Percentiles rank a stretch among this genome's conserved stretches.
Conservation (phyloP, 2,797 vertebrate genomes). For the Rhinella marina region DNA sequence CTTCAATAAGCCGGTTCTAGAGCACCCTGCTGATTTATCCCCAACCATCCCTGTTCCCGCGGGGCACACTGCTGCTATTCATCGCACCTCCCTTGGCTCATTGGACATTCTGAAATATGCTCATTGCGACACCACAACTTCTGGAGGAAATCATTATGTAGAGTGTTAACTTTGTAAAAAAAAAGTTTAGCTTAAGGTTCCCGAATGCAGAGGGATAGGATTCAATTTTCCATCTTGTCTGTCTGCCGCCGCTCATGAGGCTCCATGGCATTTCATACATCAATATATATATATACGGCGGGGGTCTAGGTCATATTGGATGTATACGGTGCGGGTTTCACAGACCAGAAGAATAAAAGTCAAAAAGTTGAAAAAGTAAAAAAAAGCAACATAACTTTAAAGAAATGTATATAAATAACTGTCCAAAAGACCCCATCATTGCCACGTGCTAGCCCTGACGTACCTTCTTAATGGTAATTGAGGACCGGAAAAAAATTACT, state of each 20-base stretch:
- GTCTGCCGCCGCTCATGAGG: background rate
- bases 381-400: too few species aligned
- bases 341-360: too few species aligned
- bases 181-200: constrained; percentile 42
- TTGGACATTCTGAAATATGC: constrained; percentile 56
- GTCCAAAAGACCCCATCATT: too few species aligned
- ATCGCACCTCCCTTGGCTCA: constrained; percentile 58
- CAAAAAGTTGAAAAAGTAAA: too few species aligned
- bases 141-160: constrained; percentile 51
- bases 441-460: too few species aligned
- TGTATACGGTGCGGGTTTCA: too few species aligned
- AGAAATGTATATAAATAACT: too few species aligned
- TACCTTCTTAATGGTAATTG: too few species aligned
- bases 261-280: background rate
- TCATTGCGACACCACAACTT: constrained; percentile 43
- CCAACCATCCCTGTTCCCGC: constrained; percentile 39
- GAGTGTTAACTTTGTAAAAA: constrained; percentile 42
- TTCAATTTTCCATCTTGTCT: background rate
- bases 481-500: too few species aligned
- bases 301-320: too few species aligned
- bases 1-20: constrained; percentile 54
- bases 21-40: constrained; percentile 48
- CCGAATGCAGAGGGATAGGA: background rate
- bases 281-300: too few species aligned
- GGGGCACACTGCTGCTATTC: constrained; percentile 54